Conservation (phyloP, 2,797 vertebrate genomes). For the Myotis daubentonii region DNA sequence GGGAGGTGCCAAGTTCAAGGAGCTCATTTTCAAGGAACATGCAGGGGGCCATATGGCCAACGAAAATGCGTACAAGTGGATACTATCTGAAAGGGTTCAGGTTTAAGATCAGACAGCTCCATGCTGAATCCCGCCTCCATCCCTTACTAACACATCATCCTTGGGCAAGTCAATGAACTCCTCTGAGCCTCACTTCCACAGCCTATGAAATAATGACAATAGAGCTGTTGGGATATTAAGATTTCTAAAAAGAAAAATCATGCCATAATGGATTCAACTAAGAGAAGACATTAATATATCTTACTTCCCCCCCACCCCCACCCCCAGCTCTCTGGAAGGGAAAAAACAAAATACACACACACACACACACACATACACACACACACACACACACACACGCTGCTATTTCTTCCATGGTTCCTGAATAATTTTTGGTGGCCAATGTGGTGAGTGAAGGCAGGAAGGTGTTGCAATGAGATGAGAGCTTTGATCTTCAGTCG, state of each 20-base stretch:
- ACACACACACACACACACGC: no score
- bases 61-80: not conserved
- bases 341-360: not conserved
- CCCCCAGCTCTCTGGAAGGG: not conserved
- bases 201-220: not conserved
- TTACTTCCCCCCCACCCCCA: not conserved
- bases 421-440: not conserved
- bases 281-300: not conserved
- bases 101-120: not conserved
- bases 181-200: not conserved
- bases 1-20: not conserved
- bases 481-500: not conserved
- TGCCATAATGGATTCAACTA: not conserved
- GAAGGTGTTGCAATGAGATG: not conserved
- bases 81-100: not conserved
- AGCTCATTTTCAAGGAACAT: not conserved
- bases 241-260: not conserved
- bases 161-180: not conserved
- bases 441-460: not conserved
- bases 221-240: not conserved
- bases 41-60: fast-evolving
- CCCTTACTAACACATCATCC: not conserved
- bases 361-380: no score
- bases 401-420: not conserved
- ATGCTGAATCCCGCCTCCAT: not conserved